phyloP scores from a whole-genome alignment of 2,888 invertebrate species.

The Leptopilina myrica region DNA sequence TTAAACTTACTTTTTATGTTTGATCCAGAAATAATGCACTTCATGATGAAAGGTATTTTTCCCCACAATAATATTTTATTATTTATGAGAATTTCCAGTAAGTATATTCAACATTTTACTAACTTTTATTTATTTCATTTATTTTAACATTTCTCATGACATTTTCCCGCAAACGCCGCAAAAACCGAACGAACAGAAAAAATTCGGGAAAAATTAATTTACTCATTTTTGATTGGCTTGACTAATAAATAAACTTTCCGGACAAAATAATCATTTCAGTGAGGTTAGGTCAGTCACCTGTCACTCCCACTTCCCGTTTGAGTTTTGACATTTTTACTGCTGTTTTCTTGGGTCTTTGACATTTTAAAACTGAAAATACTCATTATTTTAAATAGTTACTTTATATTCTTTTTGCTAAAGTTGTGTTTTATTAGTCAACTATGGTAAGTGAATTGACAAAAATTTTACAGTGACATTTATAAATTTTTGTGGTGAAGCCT shows the following conservation, averaged over 20 bases:
- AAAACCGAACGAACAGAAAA: no score
- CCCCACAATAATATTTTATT: background rate
- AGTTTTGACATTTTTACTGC: slow-evolving; percentile 26
- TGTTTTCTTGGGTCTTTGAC: slow-evolving; percentile 39
- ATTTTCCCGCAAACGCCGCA: no score
- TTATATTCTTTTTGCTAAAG: background rate
- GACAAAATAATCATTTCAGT: no score
- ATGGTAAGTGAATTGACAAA: slow-evolving; percentile 23
- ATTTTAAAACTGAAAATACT: slow-evolving; percentile 32
- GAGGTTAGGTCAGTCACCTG: background rate
- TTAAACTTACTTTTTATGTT: slow-evolving; percentile 84
- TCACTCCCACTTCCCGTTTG: slow-evolving; percentile 4
- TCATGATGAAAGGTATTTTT: slow-evolving; percentile 78
- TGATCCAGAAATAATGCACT: slow-evolving; percentile 86
- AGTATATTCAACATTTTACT: background rate
- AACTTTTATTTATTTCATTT: background rate
- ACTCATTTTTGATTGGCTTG: no score
- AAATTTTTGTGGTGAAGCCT: background rate
- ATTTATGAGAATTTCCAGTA: background rate
- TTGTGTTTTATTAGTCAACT: background rate
- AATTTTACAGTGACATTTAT: background rate
- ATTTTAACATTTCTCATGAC: no score
- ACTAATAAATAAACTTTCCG: no score
- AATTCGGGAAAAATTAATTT: no score
- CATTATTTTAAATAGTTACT: background rate